Evolutionary conservation across 2,888 invertebrate genomes (phyloP).

Genomic region (Campopleginae sp.): DNA sequence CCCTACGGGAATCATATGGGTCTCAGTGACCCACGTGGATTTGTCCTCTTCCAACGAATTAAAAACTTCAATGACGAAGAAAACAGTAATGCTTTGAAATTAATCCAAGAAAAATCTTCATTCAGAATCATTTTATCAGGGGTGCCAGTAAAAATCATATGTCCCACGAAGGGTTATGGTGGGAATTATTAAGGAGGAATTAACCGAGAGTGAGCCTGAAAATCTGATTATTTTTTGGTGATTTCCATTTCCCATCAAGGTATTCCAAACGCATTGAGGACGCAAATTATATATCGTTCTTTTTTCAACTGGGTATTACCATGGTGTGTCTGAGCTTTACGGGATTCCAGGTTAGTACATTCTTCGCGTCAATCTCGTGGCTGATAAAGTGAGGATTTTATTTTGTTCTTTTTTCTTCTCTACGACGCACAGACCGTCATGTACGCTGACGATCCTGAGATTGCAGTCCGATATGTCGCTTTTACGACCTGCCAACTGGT

Average conservation of each 20-base stretch:
- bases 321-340: conserved; percentile 76
- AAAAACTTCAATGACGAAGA: no score
- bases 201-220: not conserved
- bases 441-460: conserved; percentile 59
- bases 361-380: not conserved
- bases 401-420: conserved; percentile 8
- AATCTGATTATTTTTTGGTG: not conserved
- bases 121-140: no score
- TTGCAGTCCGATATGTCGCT: conserved; percentile 56
- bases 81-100: no score
- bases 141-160: no score
- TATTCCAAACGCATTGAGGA: conserved; percentile 69
- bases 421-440: conserved; percentile 54
- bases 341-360: conserved; percentile 72
- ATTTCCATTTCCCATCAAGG: conserved; percentile 60
- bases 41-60: no score
- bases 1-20: not conserved
- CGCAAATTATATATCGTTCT: conserved; percentile 71
- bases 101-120: no score
- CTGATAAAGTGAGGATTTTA: not conserved
- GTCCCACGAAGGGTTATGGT: not conserved
- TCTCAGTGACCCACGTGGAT: not conserved
- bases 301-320: conserved; percentile 73
- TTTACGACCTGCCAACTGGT: conserved; percentile 59
- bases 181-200: not conserved